phyloP scores from a whole-genome alignment of 2,797 vertebrate genomes.

The Martes flavigula region DNA sequence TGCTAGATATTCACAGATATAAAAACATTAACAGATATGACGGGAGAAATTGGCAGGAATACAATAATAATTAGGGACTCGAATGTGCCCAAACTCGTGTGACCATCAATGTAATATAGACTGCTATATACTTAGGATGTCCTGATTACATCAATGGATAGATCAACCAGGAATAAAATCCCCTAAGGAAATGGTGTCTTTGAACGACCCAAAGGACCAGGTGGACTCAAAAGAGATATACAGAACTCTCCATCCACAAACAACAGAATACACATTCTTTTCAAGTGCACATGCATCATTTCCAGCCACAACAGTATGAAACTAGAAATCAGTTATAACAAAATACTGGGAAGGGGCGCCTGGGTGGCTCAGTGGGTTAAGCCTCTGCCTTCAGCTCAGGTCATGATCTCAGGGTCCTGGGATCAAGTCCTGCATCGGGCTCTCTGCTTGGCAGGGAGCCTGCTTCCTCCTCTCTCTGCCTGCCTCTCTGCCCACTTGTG shows the following conservation, averaged over 20 bases:
- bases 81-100: too few relatives aligned
- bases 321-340: not conserved
- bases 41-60: not conserved
- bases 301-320: not conserved
- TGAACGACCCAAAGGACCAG: not conserved
- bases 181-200: not conserved
- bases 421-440: too few relatives aligned
- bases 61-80: not conserved
- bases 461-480: too few relatives aligned
- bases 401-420: too few relatives aligned
- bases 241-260: not conserved
- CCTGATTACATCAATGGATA: not conserved
- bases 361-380: too few relatives aligned
- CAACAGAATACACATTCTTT: not conserved
- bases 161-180: not conserved
- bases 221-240: not conserved
- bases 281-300: not conserved
- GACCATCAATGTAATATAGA: too few relatives aligned
- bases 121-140: too few relatives aligned
- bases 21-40: not conserved
- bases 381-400: too few relatives aligned
- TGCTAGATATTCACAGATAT: not conserved
- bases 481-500: too few relatives aligned
- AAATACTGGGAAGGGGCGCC: not conserved
- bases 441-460: too few relatives aligned